Evolutionary conservation across 2,797 vertebrate species (phyloP).

Genomic region (Amazonetta brasiliensis): DNA sequence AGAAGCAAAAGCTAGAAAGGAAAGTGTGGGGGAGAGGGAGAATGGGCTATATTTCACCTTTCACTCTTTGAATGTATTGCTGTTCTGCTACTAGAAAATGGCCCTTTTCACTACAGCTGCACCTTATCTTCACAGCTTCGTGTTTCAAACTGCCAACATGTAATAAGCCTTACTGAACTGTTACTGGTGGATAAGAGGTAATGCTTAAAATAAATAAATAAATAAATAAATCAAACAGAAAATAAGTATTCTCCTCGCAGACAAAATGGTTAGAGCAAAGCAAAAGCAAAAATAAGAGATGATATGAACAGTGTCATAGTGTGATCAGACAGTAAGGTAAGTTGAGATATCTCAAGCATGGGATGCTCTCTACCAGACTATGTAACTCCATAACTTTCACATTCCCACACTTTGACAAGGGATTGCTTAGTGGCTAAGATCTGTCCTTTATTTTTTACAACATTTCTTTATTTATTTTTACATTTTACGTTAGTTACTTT

Average conservation of each 20-base stretch:
- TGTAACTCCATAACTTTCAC: background rate
- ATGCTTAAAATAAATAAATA: background rate
- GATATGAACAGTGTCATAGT: background rate
- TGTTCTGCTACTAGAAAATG: background rate
- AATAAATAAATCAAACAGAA: background rate
- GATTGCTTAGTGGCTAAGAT: background rate
- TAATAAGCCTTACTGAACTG: constrained; percentile 14
- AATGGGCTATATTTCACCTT: background rate
- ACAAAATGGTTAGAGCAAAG: background rate
- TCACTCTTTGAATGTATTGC: background rate
- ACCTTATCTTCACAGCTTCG: background rate
- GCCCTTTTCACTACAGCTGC: background rate
- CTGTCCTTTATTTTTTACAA: background rate
- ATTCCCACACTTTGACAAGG: background rate
- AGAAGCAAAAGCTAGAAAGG: background rate
- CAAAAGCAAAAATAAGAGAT: background rate
- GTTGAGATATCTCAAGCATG: background rate
- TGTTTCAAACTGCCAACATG: background rate
- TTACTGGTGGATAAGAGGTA: background rate
- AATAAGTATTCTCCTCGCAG: background rate
- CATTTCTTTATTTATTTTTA: background rate
- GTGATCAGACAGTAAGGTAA: background rate
- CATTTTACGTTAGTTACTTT: background rate
- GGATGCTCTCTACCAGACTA: background rate
- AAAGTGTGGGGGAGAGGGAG: background rate